Conservation (phyloP, 2,113 vertebrate species). For the Cariama cristata region DNA sequence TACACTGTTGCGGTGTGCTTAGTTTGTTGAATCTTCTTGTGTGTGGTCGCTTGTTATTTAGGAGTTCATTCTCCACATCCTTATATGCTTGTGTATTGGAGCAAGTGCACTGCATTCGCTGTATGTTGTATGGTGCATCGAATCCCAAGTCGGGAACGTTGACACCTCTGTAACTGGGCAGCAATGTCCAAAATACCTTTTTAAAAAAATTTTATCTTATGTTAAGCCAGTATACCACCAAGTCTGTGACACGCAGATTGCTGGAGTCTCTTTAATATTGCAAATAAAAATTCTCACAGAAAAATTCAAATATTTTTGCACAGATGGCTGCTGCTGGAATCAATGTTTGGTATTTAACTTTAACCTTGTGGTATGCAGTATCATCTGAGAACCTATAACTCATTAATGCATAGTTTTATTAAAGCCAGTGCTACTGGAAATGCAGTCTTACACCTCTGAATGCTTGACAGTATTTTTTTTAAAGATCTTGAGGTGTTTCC, state of each 20-base stretch:
- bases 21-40: background rate
- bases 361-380: background rate
- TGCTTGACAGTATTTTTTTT: background rate
- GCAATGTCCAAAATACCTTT: background rate
- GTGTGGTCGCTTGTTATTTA: background rate
- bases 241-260: background rate
- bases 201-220: background rate
- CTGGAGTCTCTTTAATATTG: background rate
- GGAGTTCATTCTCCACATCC: background rate
- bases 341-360: background rate
- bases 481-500: background rate
- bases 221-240: background rate
- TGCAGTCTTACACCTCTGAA: background rate
- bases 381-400: background rate
- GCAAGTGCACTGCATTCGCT: background rate
- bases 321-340: background rate
- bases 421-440: background rate
- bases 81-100: background rate
- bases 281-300: background rate
- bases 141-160: background rate
- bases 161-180: background rate
- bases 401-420: background rate
- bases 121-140: accelerated
- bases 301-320: background rate
- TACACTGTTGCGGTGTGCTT: no score